phyloP scores from a whole-genome alignment of 2,113 vertebrate species.

The Eulemur macaco region DNA sequence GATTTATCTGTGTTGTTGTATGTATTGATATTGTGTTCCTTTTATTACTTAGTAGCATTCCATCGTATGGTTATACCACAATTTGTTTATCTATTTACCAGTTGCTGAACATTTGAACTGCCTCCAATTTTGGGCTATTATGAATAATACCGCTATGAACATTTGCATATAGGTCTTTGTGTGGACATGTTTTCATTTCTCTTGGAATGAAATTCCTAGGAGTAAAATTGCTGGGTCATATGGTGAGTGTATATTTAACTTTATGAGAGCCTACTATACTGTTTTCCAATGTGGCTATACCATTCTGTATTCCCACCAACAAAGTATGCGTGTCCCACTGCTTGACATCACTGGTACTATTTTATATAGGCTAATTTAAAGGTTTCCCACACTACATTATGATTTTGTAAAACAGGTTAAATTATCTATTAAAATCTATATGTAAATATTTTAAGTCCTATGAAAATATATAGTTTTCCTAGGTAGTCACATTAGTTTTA shows the following conservation, averaged over 20 bases:
- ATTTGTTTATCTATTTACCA: neutral
- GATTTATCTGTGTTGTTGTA: neutral
- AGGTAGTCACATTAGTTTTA: slow-evolving; percentile 32
- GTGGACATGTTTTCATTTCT: neutral
- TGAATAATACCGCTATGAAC: neutral
- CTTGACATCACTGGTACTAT: neutral
- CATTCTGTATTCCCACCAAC: neutral
- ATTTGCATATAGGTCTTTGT: neutral
- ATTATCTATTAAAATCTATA: slow-evolving; percentile 28
- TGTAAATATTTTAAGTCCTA: slow-evolving; percentile 44
- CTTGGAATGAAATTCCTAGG: neutral
- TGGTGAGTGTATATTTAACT: neutral
- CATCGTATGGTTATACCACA: neutral
- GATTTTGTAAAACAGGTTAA: slow-evolving; percentile 19
- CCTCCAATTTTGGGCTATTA: slow-evolving; percentile 30
- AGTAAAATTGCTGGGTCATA: neutral
- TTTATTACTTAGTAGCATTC: neutral
- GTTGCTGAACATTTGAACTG: neutral
- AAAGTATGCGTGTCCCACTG: neutral
- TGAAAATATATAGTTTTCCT: neutral
- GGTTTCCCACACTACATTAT: neutral
- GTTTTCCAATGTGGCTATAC: neutral
- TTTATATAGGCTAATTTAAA: neutral
- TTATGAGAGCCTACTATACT: neutral
- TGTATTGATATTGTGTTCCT: neutral